phyloP scores from a whole-genome alignment of 2,888 invertebrate species.

The Drosophila mimica region DNA sequence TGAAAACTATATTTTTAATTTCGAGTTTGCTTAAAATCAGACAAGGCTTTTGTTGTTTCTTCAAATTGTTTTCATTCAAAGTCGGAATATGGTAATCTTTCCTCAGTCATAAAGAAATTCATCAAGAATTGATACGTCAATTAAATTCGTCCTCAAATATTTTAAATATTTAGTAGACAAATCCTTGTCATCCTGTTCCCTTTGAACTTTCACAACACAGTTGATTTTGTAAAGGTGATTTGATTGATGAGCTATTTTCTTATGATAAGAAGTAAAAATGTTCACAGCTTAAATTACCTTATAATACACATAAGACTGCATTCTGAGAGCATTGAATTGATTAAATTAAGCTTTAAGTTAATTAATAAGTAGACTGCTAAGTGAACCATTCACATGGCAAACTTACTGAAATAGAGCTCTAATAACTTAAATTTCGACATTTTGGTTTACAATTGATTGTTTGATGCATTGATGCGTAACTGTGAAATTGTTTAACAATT shows the following conservation, averaged over 20 bases:
- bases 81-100: background rate
- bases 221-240: background rate
- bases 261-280: background rate
- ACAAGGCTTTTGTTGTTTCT: background rate
- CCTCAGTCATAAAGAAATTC: background rate
- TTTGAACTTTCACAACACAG: background rate
- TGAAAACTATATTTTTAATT: background rate
- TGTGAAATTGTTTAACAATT: slow-evolving; percentile 14
- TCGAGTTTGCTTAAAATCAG: background rate
- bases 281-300: background rate
- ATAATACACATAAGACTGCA: background rate
- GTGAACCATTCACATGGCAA: background rate
- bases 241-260: background rate
- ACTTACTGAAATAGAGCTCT: background rate
- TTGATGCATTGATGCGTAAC: slow-evolving; percentile 3
- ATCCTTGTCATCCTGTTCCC: background rate
- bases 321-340: background rate
- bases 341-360: slow-evolving; percentile 2
- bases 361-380: background rate
- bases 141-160: background rate
- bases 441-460: slow-evolving; percentile 35
- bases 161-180: background rate
- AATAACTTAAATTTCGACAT: slow-evolving; percentile 12
- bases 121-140: background rate
- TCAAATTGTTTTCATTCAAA: background rate